Percentiles rank a stretch among this genome's conserved stretches.
phyloP scores from a whole-genome alignment of 2,797 vertebrate species.

The Acanthurus lineatus region DNA sequence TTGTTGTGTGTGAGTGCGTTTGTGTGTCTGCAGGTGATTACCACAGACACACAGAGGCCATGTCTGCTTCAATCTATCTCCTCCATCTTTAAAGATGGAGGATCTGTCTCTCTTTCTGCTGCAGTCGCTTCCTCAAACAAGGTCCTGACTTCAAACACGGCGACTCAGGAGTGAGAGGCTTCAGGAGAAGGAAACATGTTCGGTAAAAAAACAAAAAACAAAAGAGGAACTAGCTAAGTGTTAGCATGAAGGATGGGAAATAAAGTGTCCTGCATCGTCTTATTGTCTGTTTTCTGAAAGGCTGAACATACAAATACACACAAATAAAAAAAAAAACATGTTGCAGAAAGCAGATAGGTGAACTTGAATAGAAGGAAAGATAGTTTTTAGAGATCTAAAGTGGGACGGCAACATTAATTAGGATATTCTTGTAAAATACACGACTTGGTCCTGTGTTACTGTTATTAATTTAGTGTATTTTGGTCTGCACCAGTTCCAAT shows the following conservation, averaged over 20 bases:
- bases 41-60: conserved; percentile 32
- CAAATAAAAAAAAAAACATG: neutral
- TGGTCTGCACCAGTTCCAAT: no score
- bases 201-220: neutral
- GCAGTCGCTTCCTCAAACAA: conserved; percentile 16
- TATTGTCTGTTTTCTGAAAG: neutral
- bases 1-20: conserved; percentile 11
- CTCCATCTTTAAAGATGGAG: conserved; percentile 16
- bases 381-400: neutral
- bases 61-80: conserved; percentile 25
- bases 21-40: conserved; percentile 36
- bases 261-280: conserved; percentile 6
- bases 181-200: neutral
- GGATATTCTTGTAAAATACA: neutral
- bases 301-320: neutral
- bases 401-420: neutral
- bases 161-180: neutral
- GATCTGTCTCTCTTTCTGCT: conserved; percentile 16
- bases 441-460: no score
- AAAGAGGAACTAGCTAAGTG: neutral
- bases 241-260: neutral
- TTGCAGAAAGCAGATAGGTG: conserved; percentile 5
- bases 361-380: neutral
- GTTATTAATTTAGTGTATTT: no score
- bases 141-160: neutral